A percentile compares a stretch with the other conserved stretches of the same genome.
Conservation (phyloP, 2,113 vertebrate genomes). For the Python bivittatus region DNA sequence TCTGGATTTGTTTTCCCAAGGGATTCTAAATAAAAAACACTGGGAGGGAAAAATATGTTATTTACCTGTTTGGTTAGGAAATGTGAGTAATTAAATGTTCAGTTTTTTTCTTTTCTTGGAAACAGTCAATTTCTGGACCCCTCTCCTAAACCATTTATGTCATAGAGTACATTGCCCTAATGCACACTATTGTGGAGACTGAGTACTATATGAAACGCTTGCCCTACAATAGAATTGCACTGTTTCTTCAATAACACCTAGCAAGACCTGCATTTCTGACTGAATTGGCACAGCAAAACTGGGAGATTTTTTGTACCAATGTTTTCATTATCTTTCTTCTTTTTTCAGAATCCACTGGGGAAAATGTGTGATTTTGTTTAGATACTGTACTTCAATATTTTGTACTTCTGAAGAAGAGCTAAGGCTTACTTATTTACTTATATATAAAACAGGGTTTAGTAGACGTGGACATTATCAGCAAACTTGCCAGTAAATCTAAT, state of each 20-base stretch:
- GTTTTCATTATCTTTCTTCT: background rate
- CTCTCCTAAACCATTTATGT: background rate
- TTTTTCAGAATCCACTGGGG: background rate
- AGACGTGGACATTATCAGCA: background rate
- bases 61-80: background rate
- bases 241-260: background rate
- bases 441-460: background rate
- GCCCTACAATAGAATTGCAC: background rate
- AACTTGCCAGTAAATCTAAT: background rate
- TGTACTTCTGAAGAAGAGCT: background rate
- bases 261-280: background rate
- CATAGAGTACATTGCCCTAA: background rate
- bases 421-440: background rate
- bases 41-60: background rate
- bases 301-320: background rate
- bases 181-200: background rate
- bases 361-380: background rate
- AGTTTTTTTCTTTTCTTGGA: background rate
- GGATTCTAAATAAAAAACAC: background rate
- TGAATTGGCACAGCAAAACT: background rate
- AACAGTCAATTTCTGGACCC: background rate
- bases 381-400: background rate
- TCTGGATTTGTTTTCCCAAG: background rate
- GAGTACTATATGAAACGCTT: background rate
- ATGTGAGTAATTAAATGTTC: background rate